Base-by-base conservation (phyloP, 2,888 invertebrate genomes). In the Physocephala rufipes region DNA sequence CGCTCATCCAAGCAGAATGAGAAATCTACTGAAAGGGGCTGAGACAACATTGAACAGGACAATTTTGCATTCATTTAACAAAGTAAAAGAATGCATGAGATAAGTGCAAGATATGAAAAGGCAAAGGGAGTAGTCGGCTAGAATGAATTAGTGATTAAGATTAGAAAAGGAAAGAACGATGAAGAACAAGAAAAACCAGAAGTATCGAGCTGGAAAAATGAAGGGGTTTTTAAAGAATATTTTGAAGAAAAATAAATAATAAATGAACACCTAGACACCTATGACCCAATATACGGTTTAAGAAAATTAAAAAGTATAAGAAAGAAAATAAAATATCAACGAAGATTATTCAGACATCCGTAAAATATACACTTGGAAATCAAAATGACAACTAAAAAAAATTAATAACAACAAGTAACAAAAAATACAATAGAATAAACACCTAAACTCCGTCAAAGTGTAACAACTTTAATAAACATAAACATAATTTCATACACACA, bases 11-110 rank as follows among this genome's bases (percentile, higher is more conserved):
- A 36, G 36, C 36, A 36, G 36, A 36, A 36, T 4, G 36, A 4
- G 5, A 7, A 36, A n/a, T n/a, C 9, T 36, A 36, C 9, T 36
- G 36, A 36, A 36, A 36, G 36, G 36, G 64, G 64, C 51, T 13
- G 28, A 19, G 53, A 53, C 21, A 63, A 47, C 63, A 45, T 63
- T 45, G 45, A 47, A 47, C 47, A 62, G 19, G 49, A 62, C 51
- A 68, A 62, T n/a, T n/a, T n/a, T n/a, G n/a, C n/a, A n/a, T 68
- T 61, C 68, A 68, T 68, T 16, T 28, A 24, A 59, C 30, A 43
- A 13, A 45, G 45, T 26, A n/a, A 47, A 36, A 12, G 47, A 63
- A 26, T 63, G 45, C 24, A 21, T 24, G 24, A 24, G 45, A 63
- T 9, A 62, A n/a, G 13, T n/a, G 61, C 13, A 15, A n/a, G 21